A percentile compares a stretch with the other conserved stretches of the same genome.
Conservation (phyloP, 2,797 vertebrate genomes). For the Lates japonicus region DNA sequence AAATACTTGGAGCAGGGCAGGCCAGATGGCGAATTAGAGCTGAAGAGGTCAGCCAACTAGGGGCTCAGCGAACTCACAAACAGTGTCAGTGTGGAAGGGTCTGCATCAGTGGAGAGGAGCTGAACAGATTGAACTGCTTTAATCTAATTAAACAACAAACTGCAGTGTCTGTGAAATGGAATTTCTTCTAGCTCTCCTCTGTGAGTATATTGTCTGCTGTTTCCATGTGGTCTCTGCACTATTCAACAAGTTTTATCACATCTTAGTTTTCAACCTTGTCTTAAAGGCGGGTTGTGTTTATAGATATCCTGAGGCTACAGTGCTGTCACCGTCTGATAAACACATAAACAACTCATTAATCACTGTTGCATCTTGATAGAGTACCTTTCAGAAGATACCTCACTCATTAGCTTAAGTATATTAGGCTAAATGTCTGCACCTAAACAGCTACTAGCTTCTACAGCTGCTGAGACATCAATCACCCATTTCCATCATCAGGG, state of each 20-base stretch:
- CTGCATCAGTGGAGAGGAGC: constrained; percentile 23
- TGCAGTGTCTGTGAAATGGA: constrained; percentile 23
- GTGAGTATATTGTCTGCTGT: not conserved
- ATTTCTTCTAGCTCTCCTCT: constrained; percentile 2
- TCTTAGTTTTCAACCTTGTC: constrained; percentile 17
- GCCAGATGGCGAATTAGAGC: constrained; percentile 35
- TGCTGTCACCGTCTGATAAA: not conserved
- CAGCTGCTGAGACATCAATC: constrained; percentile 11
- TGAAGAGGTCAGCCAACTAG: constrained; percentile 27
- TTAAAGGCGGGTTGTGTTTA: not conserved
- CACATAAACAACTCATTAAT: constrained; percentile 7
- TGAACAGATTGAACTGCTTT: constrained; percentile 42
- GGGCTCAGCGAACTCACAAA: constrained; percentile 37
- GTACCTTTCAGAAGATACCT: not conserved
- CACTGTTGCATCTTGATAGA: not conserved
- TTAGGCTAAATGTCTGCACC: not conserved
- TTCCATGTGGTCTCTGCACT: constrained; percentile 2
- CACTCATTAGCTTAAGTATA: not conserved
- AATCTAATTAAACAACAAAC: constrained; percentile 55
- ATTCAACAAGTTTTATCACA: constrained; percentile 7
- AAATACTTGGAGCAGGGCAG: constrained; percentile 25
- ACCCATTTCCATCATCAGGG: not conserved
- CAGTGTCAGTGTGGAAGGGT: constrained; percentile 45
- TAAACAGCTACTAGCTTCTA: constrained; percentile 8
- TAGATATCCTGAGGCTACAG: not conserved